Percentiles rank a stretch among this genome's conserved stretches.
Evolutionary conservation across 2,888 invertebrate genomes (phyloP).

Genomic region (Boloria euphrosyne): DNA sequence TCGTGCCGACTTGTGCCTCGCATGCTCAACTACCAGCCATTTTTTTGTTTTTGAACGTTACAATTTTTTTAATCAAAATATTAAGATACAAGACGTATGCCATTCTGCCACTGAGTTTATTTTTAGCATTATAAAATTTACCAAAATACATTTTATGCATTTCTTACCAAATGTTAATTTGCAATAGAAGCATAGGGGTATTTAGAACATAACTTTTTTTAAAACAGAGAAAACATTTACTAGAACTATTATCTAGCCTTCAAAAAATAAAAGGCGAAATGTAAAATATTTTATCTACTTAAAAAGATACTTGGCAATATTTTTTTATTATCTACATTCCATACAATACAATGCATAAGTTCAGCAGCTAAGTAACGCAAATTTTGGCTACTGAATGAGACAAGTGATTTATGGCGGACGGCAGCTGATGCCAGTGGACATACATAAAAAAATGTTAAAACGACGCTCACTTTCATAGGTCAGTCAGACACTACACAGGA

Average conservation of each 20-base stretch:
- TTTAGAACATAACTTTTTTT: not conserved
- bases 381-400: constrained; percentile 56
- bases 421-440: constrained; percentile 59
- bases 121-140: constrained; percentile 13
- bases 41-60: constrained; percentile 61
- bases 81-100: constrained; percentile 24
- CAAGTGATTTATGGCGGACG: constrained; percentile 61
- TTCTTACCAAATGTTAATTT: no score
- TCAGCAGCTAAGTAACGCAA: constrained; percentile 33
- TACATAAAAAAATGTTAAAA: constrained; percentile 57
- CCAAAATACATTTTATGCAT: no score
- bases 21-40: constrained; percentile 63
- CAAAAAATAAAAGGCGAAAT: not conserved
- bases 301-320: not conserved
- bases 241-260: constrained; percentile 1
- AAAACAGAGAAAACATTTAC: not conserved
- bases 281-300: no score
- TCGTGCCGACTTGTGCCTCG: constrained; percentile 71
- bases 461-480: constrained; percentile 63
- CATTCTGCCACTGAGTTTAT: constrained; percentile 8
- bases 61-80: constrained; percentile 37
- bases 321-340: not conserved
- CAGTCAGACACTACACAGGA: constrained; percentile 44
- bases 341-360: constrained; percentile 18
- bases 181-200: not conserved